These are phyloP conservation scores for Sturmia bella DNA, from an alignment of 2,888 invertebrate genomes.

Conservation along the genomic window DNA sequence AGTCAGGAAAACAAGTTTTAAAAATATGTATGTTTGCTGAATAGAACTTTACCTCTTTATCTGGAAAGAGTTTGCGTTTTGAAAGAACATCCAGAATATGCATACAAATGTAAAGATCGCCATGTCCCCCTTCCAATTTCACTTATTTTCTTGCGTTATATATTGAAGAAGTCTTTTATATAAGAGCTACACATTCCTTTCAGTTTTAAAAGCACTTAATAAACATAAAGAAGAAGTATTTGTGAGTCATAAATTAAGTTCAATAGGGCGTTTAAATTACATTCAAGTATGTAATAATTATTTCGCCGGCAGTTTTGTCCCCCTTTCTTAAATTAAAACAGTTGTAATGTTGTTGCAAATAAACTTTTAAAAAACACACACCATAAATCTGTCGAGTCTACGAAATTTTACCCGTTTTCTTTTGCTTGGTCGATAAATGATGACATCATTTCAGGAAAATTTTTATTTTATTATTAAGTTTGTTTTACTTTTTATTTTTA, in stretches of 20 bases:
- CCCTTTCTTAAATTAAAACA: background rate
- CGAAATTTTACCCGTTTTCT: conserved; percentile 27
- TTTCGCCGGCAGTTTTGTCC: background rate
- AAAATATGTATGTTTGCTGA: too few species aligned
- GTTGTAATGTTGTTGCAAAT: conserved; percentile 36
- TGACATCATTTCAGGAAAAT: conserved; percentile 61
- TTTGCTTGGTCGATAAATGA: conserved; percentile 24
- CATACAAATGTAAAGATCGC: too few species aligned
- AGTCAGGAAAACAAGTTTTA: too few species aligned
- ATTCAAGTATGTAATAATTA: conserved; percentile 32
- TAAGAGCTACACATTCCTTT: background rate
- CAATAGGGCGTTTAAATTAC: conserved; percentile 40
- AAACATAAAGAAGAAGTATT: background rate
- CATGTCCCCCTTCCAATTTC: too few species aligned
- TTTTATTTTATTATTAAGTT: conserved; percentile 40
- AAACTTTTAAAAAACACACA: conserved; percentile 15
- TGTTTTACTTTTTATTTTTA: conserved; percentile 6
- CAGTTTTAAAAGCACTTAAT: background rate
- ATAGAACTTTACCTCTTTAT: too few species aligned
- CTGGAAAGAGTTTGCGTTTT: too few species aligned
- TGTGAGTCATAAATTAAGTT: conserved; percentile 37
- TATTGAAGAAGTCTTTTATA: background rate
- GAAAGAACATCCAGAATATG: too few species aligned
- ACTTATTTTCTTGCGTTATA: too few species aligned
- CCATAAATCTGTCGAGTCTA: conserved; percentile 55